Percentiles rank a stretch among this genome's conserved stretches.
phyloP scores from a whole-genome alignment of 2,797 vertebrate genomes.

The Ptychobarbus kaznakovi region DNA sequence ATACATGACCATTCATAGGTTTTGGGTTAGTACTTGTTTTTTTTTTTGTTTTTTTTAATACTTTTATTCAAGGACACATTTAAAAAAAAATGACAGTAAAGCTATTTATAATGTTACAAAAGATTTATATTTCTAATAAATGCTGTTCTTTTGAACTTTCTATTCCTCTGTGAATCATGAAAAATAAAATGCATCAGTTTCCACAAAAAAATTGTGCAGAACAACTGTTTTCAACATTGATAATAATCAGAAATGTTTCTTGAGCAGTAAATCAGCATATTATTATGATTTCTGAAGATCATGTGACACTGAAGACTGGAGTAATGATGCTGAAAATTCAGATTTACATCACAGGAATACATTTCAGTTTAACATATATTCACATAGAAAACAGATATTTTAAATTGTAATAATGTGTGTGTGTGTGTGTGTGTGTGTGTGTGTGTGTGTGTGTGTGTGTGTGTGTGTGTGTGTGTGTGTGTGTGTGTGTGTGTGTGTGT shows the following conservation, averaged over 20 bases:
- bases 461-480: too few relatives aligned
- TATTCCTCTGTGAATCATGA: background rate
- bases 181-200: background rate
- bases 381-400: rapidly evolving
- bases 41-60: background rate
- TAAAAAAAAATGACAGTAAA: background rate
- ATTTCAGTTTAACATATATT: background rate
- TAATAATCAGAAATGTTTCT: background rate
- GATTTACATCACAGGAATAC: background rate
- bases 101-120: background rate
- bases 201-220: background rate
- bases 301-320: background rate
- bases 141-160: background rate
- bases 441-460: background rate
- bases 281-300: background rate
- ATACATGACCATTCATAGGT: background rate
- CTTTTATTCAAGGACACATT: background rate
- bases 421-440: background rate
- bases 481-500: too few relatives aligned
- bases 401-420: background rate
- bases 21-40: background rate
- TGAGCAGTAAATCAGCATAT: background rate
- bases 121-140: background rate
- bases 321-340: background rate
- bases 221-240: background rate